Conservation (phyloP, 1,140 invertebrate genomes). For the Heliconius congener region DNA sequence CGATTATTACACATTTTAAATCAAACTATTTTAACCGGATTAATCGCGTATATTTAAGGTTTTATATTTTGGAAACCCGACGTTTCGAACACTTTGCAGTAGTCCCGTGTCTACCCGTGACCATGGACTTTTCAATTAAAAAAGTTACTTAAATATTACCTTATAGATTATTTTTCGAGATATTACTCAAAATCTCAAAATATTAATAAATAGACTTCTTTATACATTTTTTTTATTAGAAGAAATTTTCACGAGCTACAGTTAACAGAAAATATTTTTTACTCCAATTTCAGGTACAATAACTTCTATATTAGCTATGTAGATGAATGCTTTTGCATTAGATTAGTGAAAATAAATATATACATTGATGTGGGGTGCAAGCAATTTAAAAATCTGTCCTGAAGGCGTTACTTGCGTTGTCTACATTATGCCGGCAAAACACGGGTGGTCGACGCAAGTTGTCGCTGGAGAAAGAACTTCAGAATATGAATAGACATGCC, state of each 20-base stretch:
- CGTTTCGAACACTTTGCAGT: no score
- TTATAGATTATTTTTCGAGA: background rate
- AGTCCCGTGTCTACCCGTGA: no score
- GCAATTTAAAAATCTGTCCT: constrained; percentile 77
- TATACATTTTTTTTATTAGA: background rate
- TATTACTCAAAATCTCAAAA: background rate
- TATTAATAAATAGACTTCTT: background rate
- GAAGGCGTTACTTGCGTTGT: constrained; percentile 64
- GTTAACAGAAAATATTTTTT: no score
- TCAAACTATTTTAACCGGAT: no score
- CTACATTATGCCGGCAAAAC: constrained; percentile 62
- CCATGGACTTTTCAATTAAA: no score
- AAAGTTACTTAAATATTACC: background rate
- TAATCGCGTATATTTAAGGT: no score
- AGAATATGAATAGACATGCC: constrained; percentile 26
- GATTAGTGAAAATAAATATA: constrained; percentile 14
- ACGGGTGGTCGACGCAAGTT: constrained; percentile 41
- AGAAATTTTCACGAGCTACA: no score
- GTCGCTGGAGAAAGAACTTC: constrained; percentile 38
- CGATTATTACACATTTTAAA: no score
- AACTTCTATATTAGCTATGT: background rate
- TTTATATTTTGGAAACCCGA: no score
- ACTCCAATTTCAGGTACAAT: background rate
- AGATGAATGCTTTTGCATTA: constrained; percentile 14
- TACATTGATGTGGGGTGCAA: constrained; percentile 49